phyloP scores from a whole-genome alignment of 2,113 vertebrate species.

The Myrmecophaga tridactyla region DNA sequence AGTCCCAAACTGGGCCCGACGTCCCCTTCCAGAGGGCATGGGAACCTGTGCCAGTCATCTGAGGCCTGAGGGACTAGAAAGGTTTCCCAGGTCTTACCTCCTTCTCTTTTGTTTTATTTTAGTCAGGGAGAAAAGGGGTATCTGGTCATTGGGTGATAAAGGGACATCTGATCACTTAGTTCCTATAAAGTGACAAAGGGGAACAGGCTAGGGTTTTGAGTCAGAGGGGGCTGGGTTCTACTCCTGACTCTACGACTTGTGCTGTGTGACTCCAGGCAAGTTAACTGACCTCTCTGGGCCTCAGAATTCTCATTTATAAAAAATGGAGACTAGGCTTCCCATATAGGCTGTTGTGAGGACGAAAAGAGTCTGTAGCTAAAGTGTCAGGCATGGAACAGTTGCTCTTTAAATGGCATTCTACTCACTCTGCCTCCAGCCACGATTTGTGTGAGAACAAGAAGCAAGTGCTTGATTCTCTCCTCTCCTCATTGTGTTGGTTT shows the following conservation, averaged over 20 bases:
- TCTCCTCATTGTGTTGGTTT: not conserved
- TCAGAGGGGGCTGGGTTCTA: not conserved
- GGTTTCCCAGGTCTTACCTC: not conserved
- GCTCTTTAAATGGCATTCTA: not conserved
- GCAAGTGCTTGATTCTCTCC: rapidly evolving
- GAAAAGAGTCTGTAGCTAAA: not conserved
- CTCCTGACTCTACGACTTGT: not conserved
- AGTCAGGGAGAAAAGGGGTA: not conserved
- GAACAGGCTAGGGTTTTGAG: not conserved
- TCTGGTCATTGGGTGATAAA: not conserved
- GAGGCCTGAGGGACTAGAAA: not conserved
- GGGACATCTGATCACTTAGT: not conserved
- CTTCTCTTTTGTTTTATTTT: not conserved
- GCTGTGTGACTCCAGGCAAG: not conserved
- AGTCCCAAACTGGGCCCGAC: not conserved
- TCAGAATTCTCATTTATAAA: not conserved
- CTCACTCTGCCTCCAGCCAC: rapidly evolving
- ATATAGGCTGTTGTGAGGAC: not conserved
- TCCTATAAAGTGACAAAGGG: not conserved
- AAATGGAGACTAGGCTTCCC: not conserved
- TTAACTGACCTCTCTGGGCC: not conserved
- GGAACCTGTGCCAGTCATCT: not conserved
- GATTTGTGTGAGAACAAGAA: rapidly evolving
- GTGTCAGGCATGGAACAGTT: rapidly evolving
- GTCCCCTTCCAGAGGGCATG: not conserved